Evolutionary conservation across 1,140 invertebrate genomes (phyloP).

Genomic region (Orchesella cincta): DNA sequence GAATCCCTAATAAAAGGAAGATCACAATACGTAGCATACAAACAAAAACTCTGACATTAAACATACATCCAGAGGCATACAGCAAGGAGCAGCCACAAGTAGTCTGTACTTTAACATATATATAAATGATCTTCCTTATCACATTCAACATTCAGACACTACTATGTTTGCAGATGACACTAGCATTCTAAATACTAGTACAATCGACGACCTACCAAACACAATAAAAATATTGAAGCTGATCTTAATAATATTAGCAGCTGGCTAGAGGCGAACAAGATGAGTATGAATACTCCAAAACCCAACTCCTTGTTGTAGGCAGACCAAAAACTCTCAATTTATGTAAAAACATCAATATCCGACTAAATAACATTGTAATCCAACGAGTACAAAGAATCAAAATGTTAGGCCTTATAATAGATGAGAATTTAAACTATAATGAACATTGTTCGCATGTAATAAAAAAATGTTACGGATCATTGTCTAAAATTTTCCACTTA

Average conservation of each 20-base stretch:
- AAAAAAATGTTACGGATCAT: slow-evolving; percentile 2
- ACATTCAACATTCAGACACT: slow-evolving; percentile 21
- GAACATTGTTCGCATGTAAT: slow-evolving; percentile 8
- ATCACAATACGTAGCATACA: slow-evolving; percentile 21
- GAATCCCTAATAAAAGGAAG: slow-evolving; percentile 13
- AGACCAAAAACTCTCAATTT: neutral
- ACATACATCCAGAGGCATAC: slow-evolving; percentile 44
- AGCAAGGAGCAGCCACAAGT: slow-evolving; percentile 52
- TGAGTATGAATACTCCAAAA: slow-evolving; percentile 27
- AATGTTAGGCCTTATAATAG: slow-evolving; percentile 21
- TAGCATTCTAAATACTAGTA: neutral
- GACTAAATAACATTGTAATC: neutral
- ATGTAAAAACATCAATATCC: neutral
- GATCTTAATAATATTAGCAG: slow-evolving; percentile 7
- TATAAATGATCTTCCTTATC: slow-evolving; percentile 50
- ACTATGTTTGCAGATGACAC: slow-evolving; percentile 53
- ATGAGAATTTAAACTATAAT: slow-evolving; percentile 9
- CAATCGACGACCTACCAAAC: neutral
- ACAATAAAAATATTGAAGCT: neutral
- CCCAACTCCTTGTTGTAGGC: slow-evolving; percentile 18
- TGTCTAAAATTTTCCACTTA: slow-evolving; percentile 22
- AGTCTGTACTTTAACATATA: slow-evolving; percentile 50
- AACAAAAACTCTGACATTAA: neutral
- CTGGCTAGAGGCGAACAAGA: slow-evolving; percentile 12
- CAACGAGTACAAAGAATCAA: neutral